Conservation (phyloP, 2,113 vertebrate genomes). For the Pollachius pollachius region DNA sequence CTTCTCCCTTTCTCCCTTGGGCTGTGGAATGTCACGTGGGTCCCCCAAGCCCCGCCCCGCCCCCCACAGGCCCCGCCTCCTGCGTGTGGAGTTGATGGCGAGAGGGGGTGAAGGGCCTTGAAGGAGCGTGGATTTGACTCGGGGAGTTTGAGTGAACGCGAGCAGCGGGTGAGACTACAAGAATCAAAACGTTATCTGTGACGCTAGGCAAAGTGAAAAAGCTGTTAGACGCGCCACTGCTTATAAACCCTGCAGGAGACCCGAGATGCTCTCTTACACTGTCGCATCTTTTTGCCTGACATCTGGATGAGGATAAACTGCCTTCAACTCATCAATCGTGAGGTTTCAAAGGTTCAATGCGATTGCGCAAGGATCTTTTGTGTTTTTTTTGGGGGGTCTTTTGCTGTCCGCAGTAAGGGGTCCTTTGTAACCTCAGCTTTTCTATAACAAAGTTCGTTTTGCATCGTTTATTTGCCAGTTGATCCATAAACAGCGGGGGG, state of each 20-base stretch:
- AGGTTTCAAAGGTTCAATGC: too few relatives aligned
- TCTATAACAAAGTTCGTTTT: too few relatives aligned
- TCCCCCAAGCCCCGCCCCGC: constrained; percentile 50
- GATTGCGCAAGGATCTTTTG: too few relatives aligned
- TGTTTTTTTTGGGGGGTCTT: too few relatives aligned
- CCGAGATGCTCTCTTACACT: too few relatives aligned
- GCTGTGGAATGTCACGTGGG: constrained; percentile 59
- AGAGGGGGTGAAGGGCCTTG: constrained; percentile 66
- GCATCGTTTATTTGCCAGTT: neutral
- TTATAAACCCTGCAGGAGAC: too few relatives aligned
- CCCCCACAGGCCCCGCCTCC: constrained; percentile 51
- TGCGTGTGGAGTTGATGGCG: constrained; percentile 42
- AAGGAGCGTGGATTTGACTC: constrained; percentile 46
- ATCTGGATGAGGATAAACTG: too few relatives aligned
- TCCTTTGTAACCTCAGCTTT: too few relatives aligned
- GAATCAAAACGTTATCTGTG: neutral
- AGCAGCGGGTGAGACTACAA: constrained; percentile 4
- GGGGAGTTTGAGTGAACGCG: constrained; percentile 15
- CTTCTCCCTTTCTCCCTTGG: constrained; percentile 29
- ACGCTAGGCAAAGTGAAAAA: too few relatives aligned
- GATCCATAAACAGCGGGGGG: neutral
- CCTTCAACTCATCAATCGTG: too few relatives aligned
- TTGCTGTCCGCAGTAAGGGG: neutral
- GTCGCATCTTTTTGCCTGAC: too few relatives aligned
- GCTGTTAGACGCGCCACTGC: too few relatives aligned